Conservation (phyloP, 2,888 invertebrate species). For the Teinopalpus imperialis region DNA sequence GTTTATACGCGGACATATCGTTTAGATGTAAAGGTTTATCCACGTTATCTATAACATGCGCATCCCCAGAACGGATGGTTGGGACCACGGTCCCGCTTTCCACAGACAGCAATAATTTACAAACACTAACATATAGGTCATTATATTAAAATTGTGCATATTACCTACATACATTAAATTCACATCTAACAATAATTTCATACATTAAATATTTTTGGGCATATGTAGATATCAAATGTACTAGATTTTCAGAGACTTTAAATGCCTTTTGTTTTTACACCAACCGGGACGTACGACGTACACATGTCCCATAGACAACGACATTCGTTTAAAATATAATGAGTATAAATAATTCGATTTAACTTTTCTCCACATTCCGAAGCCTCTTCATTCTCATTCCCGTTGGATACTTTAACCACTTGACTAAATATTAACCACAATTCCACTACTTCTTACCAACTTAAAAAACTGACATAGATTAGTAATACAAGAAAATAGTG, state of each 20-base stretch:
- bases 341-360: constrained; percentile 18
- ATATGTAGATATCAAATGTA: not conserved
- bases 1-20: too few relatives aligned
- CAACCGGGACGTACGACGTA: too few relatives aligned
- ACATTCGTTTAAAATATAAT: constrained; percentile 5
- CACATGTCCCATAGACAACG: too few relatives aligned
- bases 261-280: not conserved
- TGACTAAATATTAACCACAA: too few relatives aligned
- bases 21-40: too few relatives aligned
- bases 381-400: not conserved
- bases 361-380: not conserved
- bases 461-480: too few relatives aligned
- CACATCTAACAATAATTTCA: not conserved
- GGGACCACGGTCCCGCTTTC: not conserved
- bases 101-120: constrained; percentile 14
- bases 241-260: not conserved
- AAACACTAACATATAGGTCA: not conserved
- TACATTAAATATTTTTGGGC: constrained; percentile 2
- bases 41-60: too few relatives aligned
- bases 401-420: too few relatives aligned
- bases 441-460: too few relatives aligned
- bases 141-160: constrained; percentile 11
- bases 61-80: too few relatives aligned
- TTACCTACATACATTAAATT: constrained; percentile 4
- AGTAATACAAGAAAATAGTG: too few relatives aligned